These are phyloP conservation scores for Clunio marinus DNA, from an alignment of 2,888 invertebrate species.

Conservation along the genomic window DNA sequence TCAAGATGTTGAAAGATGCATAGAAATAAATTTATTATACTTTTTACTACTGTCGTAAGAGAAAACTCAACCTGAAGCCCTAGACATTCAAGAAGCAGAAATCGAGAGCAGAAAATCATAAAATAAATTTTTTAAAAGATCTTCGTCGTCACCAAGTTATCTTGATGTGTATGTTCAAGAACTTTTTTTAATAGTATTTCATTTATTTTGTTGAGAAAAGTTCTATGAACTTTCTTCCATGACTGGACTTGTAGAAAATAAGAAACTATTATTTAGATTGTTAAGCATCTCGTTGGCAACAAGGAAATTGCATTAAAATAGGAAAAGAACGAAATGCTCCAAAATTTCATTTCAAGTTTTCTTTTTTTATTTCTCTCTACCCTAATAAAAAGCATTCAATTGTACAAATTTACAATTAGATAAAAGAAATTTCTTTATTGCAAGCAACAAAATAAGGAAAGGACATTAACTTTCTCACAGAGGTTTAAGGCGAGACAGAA, in stretches of 20 bases:
- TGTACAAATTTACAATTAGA: background rate
- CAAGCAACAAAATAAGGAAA: background rate
- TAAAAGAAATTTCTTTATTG: background rate
- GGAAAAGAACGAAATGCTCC: background rate
- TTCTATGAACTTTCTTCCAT: background rate
- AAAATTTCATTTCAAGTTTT: background rate
- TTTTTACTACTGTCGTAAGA: no score
- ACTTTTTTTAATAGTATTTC: background rate
- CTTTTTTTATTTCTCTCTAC: background rate
- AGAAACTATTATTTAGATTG: background rate
- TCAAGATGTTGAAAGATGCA: no score
- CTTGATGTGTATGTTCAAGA: background rate
- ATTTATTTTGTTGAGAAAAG: background rate
- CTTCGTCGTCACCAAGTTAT: background rate
- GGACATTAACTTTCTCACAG: background rate
- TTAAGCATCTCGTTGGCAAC: background rate
- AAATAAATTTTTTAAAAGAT: background rate
- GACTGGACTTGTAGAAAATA: background rate
- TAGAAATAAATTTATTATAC: no score
- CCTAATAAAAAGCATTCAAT: background rate
- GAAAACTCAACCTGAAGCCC: no score
- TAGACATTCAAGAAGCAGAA: no score
- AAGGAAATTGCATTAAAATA: background rate
- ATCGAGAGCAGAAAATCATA: background rate
- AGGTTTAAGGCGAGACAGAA: background rate